A percentile compares a stretch with the other conserved stretches of the same genome.
These are phyloP conservation scores for Caiman crocodilus DNA, from an alignment of 2,797 vertebrate genomes.

Conservation along the genomic window DNA sequence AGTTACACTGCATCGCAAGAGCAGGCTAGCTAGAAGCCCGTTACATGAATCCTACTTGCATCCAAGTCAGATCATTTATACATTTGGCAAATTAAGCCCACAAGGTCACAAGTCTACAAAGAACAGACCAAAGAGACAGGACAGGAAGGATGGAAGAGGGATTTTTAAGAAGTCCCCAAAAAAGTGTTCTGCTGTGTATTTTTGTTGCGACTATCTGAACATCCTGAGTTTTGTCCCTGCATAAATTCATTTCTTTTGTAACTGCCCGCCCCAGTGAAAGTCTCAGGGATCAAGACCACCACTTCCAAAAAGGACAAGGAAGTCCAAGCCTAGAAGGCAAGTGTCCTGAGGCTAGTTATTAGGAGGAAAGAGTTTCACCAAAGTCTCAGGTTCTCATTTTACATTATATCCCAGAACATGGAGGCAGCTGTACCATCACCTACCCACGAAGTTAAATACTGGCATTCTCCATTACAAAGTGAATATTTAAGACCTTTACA, in stretches of 20 bases:
- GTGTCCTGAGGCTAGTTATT: neutral
- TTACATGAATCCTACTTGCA: neutral
- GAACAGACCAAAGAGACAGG: too few relatives aligned
- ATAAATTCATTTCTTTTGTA: too few relatives aligned
- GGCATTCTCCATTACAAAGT: neutral
- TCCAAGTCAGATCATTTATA: too few relatives aligned
- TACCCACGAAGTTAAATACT: neutral
- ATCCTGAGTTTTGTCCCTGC: too few relatives aligned
- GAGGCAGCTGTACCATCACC: neutral
- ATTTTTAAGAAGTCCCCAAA: too few relatives aligned
- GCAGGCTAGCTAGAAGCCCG: neutral
- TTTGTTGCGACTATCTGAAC: neutral
- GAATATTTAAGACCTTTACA: neutral
- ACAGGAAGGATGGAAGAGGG: too few relatives aligned
- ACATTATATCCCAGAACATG: too few relatives aligned
- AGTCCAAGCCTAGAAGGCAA: fast-evolving
- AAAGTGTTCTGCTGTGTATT: neutral
- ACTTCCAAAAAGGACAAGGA: neutral
- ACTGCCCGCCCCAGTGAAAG: too few relatives aligned
- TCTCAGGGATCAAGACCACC: neutral
- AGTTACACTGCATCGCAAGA: neutral
- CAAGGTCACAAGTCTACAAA: neutral
- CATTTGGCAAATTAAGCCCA: neutral
- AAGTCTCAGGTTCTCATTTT: too few relatives aligned
- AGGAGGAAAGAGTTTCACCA: neutral